Percentiles rank a stretch among this genome's conserved stretches.
phyloP scores from a whole-genome alignment of 2,797 vertebrate genomes.

The Melanotaenia nigrans region DNA sequence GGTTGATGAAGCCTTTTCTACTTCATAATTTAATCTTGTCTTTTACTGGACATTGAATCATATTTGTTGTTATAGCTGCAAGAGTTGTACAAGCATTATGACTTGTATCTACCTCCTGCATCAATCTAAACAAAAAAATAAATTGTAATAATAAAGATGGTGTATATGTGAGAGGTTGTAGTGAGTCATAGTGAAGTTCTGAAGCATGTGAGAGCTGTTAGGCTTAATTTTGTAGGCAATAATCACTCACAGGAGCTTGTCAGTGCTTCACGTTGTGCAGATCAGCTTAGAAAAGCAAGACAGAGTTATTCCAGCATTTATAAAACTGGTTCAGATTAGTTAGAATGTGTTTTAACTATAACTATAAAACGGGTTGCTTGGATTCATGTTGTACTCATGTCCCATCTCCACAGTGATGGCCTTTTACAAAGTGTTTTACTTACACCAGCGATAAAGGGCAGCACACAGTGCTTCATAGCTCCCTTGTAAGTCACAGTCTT shows the following conservation, averaged over 20 bases:
- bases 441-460: conserved; percentile 33
- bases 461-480: conserved; percentile 49
- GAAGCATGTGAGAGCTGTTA: conserved; percentile 92
- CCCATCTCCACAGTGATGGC: conserved; percentile 79
- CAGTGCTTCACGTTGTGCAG: conserved; percentile 88
- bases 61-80: conserved; percentile 24
- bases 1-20: not conserved
- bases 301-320: conserved; percentile 61
- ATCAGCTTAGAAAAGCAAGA: conserved; percentile 71
- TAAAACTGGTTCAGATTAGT: conserved; percentile 85
- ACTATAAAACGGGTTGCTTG: conserved; percentile 66
- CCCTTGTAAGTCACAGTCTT: conserved; percentile 57
- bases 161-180: conserved; percentile 80
- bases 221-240: conserved; percentile 66
- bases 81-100: conserved; percentile 20
- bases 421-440: conserved; percentile 70
- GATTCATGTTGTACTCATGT: conserved; percentile 86
- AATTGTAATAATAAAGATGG: conserved; percentile 63
- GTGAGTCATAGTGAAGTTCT: conserved; percentile 69
- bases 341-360: conserved; percentile 85
- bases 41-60: conserved; percentile 7
- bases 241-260: conserved; percentile 72
- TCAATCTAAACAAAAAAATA: conserved; percentile 27
- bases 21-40: conserved; percentile 6
- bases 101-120: conserved; percentile 9